A percentile compares a stretch with the other conserved stretches of the same genome.
Conservation (phyloP, 37 sponge, comb jelly and placozoan species). For the Bolinopsis microptera region DNA sequence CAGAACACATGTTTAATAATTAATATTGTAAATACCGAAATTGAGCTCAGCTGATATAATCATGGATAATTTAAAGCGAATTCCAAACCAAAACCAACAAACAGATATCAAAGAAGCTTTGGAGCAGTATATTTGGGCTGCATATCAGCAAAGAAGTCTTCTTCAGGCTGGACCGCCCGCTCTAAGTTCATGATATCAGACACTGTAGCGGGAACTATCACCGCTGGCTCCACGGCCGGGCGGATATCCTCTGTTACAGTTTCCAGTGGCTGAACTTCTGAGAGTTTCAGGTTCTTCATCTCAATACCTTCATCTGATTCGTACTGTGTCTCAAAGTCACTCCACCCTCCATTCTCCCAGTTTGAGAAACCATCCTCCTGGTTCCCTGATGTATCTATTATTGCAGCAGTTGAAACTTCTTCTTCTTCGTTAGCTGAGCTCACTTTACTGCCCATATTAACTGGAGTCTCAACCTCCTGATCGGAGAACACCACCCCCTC, state of each 20-base stretch:
- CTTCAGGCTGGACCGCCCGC: not conserved
- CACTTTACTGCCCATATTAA: constrained; percentile 29
- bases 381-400: not conserved
- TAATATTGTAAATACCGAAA: too few species aligned
- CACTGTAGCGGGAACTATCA: not conserved
- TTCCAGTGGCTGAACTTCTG: not conserved
- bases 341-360: constrained; percentile 63
- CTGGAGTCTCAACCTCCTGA: not conserved
- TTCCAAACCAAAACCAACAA: too few species aligned
- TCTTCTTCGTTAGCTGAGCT: not conserved
- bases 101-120: not conserved
- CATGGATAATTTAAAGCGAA: too few species aligned
- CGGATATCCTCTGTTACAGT: not conserved
- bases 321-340: constrained; percentile 55
- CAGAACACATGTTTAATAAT: too few species aligned
- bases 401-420: not conserved
- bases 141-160: constrained; percentile 63
- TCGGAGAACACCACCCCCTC: not conserved
- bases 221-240: not conserved
- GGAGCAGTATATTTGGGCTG: constrained; percentile 47
- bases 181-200: constrained; percentile 50
- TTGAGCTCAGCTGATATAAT: too few species aligned
- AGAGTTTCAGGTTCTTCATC: not conserved
- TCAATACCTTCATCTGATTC: constrained; percentile 47
- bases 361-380: not conserved